Base-by-base conservation (phyloP, 2,888 invertebrate species). In the Isoperla grammatica region DNA sequence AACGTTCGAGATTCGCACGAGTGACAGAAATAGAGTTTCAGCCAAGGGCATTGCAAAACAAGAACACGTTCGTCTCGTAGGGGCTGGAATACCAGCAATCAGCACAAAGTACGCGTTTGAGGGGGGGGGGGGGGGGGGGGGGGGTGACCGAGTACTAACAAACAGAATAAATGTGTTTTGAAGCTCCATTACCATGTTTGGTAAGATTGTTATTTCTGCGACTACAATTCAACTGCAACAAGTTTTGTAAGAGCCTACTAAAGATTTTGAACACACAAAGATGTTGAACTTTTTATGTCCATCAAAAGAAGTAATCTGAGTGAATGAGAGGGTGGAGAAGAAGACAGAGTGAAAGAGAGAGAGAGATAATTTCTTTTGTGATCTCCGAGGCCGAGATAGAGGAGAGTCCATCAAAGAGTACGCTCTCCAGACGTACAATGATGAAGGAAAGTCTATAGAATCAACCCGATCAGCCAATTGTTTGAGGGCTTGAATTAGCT, bases 401-500 rank as follows among this genome's bases (percentile, higher is more conserved):
- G n/a, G 35, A 49, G 23, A 22, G 29, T 49, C 49, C 49, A 49
- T 49, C 49, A 49, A 9, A 23, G 49, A 49, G 35, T 15, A 15
- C 35, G 49, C 49, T 49, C 29, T 15, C 23, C 23, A 22, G 29
- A n/a, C 49, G 29, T 23, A 23, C 23, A 29, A 49, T 29, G 49
- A 49, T 49, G 49, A 49, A 49, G 29, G 49, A 49, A 22, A 46
- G 29, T 29, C 49, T 29, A 49, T 49, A 49, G 49, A 49, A 49
- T 29, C 49, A 46, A 46, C 46, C 35, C n/a, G 35, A 49, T 49
- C 49, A 49, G 49, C 35, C 49, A 29, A 49, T 49, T 49, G 49
- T 49, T 29, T 49, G 49, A 22, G 46, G 46, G 20, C 46, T 22
- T 46, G 49, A 49, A 49, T 49, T 49, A 49, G 49, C 29, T 49